Evolutionary conservation across 2,888 invertebrate species (phyloP).

Genomic region (Apodemia mormo): DNA sequence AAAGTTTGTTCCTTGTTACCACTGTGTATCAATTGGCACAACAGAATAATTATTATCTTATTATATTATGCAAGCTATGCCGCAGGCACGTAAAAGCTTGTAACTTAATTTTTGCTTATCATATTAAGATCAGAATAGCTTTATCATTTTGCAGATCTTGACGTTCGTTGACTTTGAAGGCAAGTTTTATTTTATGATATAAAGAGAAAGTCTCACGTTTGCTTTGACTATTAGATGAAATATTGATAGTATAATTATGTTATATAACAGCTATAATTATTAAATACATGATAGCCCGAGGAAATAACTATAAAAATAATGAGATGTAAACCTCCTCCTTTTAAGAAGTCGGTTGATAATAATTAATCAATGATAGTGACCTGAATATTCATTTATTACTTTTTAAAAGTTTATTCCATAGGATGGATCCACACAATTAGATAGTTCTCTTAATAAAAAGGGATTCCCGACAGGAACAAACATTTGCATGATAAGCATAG

Average conservation of each 20-base stretch:
- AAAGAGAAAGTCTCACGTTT: conserved; percentile 16
- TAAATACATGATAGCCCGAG: not conserved
- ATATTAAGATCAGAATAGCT: conserved; percentile 2
- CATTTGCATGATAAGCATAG: too few relatives aligned
- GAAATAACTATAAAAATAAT: too few relatives aligned
- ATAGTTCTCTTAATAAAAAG: too few relatives aligned
- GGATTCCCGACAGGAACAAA: too few relatives aligned
- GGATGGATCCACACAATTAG: too few relatives aligned
- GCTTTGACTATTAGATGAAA: not conserved
- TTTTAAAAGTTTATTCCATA: too few relatives aligned
- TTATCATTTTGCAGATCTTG: conserved; percentile 19
- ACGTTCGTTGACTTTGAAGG: not conserved
- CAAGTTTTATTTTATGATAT: conserved; percentile 17
- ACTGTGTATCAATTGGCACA: not conserved
- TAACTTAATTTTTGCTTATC: conserved; percentile 16
- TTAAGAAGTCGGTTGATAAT: too few relatives aligned
- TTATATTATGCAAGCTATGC: not conserved
- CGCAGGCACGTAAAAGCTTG: not conserved
- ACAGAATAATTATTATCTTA: not conserved
- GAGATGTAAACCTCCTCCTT: too few relatives aligned
- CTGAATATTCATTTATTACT: too few relatives aligned
- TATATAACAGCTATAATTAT: not conserved
- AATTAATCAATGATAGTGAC: too few relatives aligned
- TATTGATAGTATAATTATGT: not conserved
- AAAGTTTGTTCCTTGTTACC: too few relatives aligned